These are phyloP conservation scores for Athrips mouffetella DNA, from an alignment of 2,888 invertebrate genomes.

Conservation along the genomic window DNA sequence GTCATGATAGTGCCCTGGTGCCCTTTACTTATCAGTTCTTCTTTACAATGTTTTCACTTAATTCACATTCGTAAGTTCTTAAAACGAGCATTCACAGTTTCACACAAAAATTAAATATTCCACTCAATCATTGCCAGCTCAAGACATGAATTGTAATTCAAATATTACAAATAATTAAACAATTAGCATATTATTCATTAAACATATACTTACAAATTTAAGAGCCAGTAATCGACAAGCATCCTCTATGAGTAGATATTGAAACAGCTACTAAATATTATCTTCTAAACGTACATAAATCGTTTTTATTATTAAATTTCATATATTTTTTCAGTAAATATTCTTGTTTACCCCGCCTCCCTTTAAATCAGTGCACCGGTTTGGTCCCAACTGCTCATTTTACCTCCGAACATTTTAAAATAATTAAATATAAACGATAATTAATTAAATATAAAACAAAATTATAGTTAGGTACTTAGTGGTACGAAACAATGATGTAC, in stretches of 20 bases:
- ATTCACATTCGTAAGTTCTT: too few species aligned
- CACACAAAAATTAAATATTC: too few species aligned
- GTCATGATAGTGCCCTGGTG: too few species aligned
- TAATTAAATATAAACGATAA: conserved; percentile 32
- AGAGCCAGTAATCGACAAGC: conserved; percentile 34
- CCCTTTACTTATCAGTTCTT: too few species aligned
- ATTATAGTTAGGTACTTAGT: too few species aligned
- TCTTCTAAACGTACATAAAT: too few species aligned
- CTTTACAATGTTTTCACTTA: too few species aligned
- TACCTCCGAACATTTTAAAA: conserved; percentile 25
- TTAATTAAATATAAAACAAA: too few species aligned
- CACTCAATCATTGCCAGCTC: neutral
- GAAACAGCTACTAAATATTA: conserved; percentile 50
- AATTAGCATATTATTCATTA: neutral
- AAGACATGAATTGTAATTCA: neutral
- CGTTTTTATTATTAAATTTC: conserved; percentile 34
- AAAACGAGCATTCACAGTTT: too few species aligned
- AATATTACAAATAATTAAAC: neutral
- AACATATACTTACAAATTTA: too few species aligned
- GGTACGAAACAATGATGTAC: too few species aligned
- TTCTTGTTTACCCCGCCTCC: conserved; percentile 47
- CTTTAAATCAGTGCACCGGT: conserved; percentile 65
- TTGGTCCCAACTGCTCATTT: conserved; percentile 59
- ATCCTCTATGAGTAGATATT: conserved; percentile 47
- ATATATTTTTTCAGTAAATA: conserved; percentile 38